phyloP scores from a whole-genome alignment of 2,888 invertebrate species.

The Ophion ventricosus region DNA sequence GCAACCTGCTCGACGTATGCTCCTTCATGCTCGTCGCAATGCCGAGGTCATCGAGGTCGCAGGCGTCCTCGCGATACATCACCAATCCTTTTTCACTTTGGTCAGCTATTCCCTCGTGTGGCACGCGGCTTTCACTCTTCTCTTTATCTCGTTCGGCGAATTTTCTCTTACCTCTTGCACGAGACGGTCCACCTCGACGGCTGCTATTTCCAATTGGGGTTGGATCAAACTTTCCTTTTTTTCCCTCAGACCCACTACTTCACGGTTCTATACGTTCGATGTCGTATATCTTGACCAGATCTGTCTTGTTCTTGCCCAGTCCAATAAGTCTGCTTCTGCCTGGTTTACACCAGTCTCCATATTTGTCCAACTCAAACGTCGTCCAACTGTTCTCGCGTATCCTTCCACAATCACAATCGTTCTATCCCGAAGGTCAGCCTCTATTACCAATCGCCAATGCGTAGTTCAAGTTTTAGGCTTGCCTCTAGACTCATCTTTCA shows the following conservation, averaged over 20 bases:
- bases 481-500: too few relatives aligned
- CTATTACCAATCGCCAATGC: not conserved
- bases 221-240: not conserved
- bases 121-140: slow-evolving; percentile 33
- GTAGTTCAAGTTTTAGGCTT: not conserved
- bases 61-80: slow-evolving; percentile 80
- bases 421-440: not conserved
- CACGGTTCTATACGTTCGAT: slow-evolving; percentile 12
- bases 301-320: slow-evolving; percentile 19
- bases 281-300: slow-evolving; percentile 22
- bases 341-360: slow-evolving; percentile 32
- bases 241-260: slow-evolving; percentile 6
- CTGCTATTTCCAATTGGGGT: slow-evolving; percentile 2
- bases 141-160: slow-evolving; percentile 4
- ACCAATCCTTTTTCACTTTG: slow-evolving; percentile 69
- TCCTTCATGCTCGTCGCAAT: slow-evolving; percentile 81
- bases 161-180: slow-evolving; percentile 6
- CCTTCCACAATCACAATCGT: slow-evolving; percentile 4
- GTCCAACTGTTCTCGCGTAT: slow-evolving; percentile 20
- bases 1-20: slow-evolving; percentile 80
- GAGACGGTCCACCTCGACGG: not conserved
- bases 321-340: slow-evolving; percentile 11
- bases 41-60: slow-evolving; percentile 80
- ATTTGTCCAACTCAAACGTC: slow-evolving; percentile 33
- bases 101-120: slow-evolving; percentile 52